Percentiles rank a stretch among this genome's conserved stretches.
Conservation (phyloP, 2,113 vertebrate species). For the Ctenomys sociabilis region DNA sequence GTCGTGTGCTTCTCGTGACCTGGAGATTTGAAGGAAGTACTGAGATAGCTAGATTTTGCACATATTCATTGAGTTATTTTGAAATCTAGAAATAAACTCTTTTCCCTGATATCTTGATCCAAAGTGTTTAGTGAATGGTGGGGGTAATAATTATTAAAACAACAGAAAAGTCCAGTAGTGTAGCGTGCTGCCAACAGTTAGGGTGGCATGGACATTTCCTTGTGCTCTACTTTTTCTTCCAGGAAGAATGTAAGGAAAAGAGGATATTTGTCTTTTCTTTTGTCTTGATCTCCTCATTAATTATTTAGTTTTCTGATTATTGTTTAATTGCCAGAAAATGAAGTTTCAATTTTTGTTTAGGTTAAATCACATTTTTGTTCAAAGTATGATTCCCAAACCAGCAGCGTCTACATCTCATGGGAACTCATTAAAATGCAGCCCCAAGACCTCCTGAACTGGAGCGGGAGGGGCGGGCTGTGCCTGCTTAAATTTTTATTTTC, state of each 20-base stretch:
- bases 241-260: neutral
- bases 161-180: neutral
- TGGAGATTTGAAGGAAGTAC: neutral
- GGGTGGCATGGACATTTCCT: neutral
- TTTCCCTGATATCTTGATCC: neutral
- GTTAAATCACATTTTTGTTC: neutral
- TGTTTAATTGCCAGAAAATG: neutral
- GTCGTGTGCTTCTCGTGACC: neutral
- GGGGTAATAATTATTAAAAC: neutral
- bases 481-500: neutral
- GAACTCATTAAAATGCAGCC: neutral
- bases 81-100: neutral
- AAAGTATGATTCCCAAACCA: neutral
- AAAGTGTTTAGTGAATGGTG: neutral
- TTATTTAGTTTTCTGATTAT: constrained; percentile 4
- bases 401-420: neutral
- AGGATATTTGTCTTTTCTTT: neutral
- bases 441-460: neutral
- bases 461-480: too few species aligned
- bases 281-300: neutral
- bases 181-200: neutral
- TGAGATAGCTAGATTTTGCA: neutral
- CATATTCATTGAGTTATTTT: constrained; percentile 37
- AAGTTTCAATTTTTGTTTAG: neutral
- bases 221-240: neutral